Conservation (phyloP, 1,140 invertebrate species). For the Andricus grossulariae region DNA sequence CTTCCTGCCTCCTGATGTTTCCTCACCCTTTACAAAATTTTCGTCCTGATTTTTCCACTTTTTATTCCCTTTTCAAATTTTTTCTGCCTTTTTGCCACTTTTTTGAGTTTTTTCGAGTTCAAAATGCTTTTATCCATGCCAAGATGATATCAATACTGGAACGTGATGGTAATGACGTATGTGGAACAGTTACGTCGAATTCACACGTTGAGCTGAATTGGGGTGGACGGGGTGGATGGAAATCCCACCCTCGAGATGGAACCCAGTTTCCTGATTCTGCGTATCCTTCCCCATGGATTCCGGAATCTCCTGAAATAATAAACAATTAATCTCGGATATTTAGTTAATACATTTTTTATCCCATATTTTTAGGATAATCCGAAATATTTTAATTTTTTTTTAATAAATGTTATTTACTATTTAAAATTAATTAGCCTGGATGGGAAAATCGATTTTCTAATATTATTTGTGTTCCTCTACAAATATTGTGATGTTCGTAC, state of each 20-base stretch:
- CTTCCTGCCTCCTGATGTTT: neutral
- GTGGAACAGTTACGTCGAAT: constrained; percentile 27
- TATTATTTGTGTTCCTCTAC: neutral
- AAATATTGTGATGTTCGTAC: neutral
- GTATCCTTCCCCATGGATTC: neutral
- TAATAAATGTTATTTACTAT: no score
- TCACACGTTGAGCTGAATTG: constrained; percentile 15
- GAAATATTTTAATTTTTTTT: no score
- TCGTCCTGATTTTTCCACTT: neutral
- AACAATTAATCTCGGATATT: neutral
- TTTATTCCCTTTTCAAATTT: neutral
- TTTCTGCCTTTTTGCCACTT: neutral
- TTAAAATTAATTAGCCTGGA: no score
- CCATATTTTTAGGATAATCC: neutral
- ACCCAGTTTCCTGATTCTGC: constrained; percentile 13
- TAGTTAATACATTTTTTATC: neutral
- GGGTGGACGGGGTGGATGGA: neutral
- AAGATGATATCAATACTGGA: constrained; percentile 27
- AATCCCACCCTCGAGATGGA: constrained; percentile 21
- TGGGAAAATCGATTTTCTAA: no score
- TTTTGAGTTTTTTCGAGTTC: neutral
- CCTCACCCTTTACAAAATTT: neutral
- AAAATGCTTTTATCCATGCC: constrained; percentile 24
- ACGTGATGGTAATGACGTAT: constrained; percentile 24
- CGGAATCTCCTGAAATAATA: neutral